Evolutionary conservation across 2,113 vertebrate species (phyloP).

Genomic region (Taurulus bubalis): DNA sequence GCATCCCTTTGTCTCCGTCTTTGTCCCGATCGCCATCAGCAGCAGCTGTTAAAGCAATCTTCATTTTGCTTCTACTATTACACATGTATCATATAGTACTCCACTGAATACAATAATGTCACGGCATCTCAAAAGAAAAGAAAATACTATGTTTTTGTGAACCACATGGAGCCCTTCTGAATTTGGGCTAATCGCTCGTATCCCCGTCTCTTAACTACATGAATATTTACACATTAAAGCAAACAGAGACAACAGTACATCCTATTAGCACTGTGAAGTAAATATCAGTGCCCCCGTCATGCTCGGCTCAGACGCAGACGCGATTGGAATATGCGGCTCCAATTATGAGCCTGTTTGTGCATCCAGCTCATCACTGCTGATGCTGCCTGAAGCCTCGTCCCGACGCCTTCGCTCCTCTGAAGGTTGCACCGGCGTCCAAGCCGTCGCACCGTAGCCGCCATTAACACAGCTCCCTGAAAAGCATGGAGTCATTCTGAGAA

Average conservation of each 20-base stretch:
- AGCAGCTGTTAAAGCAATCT: not conserved
- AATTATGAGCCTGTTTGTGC: conserved; percentile 55
- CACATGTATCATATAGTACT: not conserved
- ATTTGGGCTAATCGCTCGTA: conserved; percentile 33
- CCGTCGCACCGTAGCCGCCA: conserved; percentile 53
- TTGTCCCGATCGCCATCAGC: not conserved
- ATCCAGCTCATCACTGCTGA: conserved; percentile 34
- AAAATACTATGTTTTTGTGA: not conserved
- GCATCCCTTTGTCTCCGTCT: not conserved
- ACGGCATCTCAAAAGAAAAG: not conserved
- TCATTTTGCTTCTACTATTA: too few relatives aligned
- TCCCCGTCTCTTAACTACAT: conserved; percentile 38
- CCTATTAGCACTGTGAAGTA: conserved; percentile 59
- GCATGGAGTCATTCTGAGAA: conserved; percentile 68
- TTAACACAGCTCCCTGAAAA: conserved; percentile 73
- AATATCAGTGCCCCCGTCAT: conserved; percentile 55
- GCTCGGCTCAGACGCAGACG: conserved; percentile 39
- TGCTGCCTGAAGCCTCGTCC: conserved; percentile 41
- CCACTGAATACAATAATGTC: not conserved
- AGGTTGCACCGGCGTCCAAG: conserved; percentile 66
- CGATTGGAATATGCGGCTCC: conserved; percentile 56
- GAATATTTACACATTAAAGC: conserved; percentile 57
- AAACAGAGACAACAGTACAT: conserved; percentile 48
- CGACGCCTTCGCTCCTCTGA: conserved; percentile 46
- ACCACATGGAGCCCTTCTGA: not conserved